phyloP scores from a whole-genome alignment of 2,888 invertebrate species.

The Drosophila anomelani region DNA sequence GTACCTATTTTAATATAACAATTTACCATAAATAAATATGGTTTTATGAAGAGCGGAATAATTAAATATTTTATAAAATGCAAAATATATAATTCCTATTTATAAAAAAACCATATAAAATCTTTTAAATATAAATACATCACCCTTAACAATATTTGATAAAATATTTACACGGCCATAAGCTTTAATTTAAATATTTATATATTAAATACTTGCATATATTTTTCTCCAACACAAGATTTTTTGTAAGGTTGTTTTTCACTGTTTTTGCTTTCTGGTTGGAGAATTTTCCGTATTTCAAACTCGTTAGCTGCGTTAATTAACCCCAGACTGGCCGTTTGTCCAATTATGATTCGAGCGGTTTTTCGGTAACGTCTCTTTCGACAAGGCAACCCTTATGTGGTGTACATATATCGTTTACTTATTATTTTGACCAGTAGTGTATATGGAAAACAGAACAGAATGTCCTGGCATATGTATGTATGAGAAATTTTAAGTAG shows the following conservation, averaged over 20 bases:
- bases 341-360: conserved; percentile 31
- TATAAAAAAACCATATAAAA: too few species aligned
- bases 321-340: conserved; percentile 35
- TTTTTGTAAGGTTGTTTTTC: not conserved
- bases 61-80: not conserved
- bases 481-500: not conserved
- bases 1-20: not conserved
- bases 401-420: too few species aligned
- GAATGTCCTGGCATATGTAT: not conserved
- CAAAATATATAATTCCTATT: too few species aligned
- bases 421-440: too few species aligned
- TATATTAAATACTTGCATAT: too few species aligned
- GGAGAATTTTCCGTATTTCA: conserved; percentile 14
- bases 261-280: not conserved
- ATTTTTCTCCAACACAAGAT: not conserved
- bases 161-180: not conserved
- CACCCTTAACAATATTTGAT: not conserved
- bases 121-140: not conserved
- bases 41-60: not conserved
- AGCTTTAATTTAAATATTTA: too few species aligned
- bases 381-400: conserved; percentile 34
- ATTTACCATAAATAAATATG: not conserved
- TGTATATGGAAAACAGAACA: not conserved
- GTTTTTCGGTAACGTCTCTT: conserved; percentile 28
- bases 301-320: conserved; percentile 41